Evolutionary conservation across 2,113 vertebrate species (phyloP), one percentile per base, ranked within the genome.

Genomic region (Dasyurus viverrinus): DNA sequence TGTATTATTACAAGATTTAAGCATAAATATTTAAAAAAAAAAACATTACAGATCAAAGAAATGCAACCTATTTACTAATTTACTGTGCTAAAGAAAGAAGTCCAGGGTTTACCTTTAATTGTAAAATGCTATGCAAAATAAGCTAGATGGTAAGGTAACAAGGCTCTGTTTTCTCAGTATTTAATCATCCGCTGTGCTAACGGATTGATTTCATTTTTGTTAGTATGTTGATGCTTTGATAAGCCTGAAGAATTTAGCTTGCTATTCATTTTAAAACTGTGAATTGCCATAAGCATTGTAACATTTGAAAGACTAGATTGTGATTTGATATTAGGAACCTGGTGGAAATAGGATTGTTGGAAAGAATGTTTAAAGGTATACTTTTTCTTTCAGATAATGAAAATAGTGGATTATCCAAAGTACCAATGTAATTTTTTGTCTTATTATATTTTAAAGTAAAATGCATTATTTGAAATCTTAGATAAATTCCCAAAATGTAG

Each of bases 381-480:
- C 95, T 90, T 95, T 94, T 97, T 94, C 90, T 76, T 95, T 97
- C 89, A 96, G 50, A 95, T 96, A 96, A 52, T 90, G 89, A 95
- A 95, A 94, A 27, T 96, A 54, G 47, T 92, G 94, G 76, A 89
- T 95, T 93, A 36, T 91, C 54, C 89, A 90, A 57, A 93, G 94
- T 93, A 92, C 90, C 95, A 54, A 53, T 91, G 26, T 92, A 94
- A 36, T 97, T 22, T 53, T 42, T n/a, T 90, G 30, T 93, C 93
- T 95, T 92, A 90, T n/a, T 8, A 92, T 93, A 47, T 95, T 94
- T 93, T 53, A 94, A 76, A 96, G 90, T 95, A 95, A 95, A 93
- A 68, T 90, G 89, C 46, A 91, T 90, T 96, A 93, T 93, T 57
- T 93, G 96, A 95, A 94, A 48, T 92, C 95, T 96, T 93, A 89